Percentiles rank a stretch among this genome's conserved stretches.
phyloP scores from a whole-genome alignment of 2,797 vertebrate species.

The Chelon auratus region DNA sequence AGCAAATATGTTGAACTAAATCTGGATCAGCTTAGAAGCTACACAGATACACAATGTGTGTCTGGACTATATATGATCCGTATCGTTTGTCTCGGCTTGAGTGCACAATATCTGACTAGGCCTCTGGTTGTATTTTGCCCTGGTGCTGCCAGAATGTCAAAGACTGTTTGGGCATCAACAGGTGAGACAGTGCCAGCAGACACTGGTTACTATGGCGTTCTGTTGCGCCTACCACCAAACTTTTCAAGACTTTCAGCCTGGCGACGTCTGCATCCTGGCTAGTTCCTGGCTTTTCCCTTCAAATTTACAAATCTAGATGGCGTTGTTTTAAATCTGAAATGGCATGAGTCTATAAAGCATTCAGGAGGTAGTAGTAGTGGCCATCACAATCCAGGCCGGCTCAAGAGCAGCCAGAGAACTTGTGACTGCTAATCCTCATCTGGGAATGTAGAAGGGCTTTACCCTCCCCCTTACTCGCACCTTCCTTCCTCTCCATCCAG shows the following conservation, averaged over 20 bases:
- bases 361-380: slow-evolving; percentile 19
- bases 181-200: not conserved
- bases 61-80: not conserved
- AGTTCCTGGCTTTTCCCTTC: too few relatives aligned
- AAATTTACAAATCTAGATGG: too few relatives aligned
- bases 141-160: slow-evolving; percentile 11
- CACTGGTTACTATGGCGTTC: not conserved
- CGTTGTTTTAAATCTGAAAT: too few relatives aligned
- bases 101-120: not conserved
- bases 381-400: slow-evolving; percentile 46
- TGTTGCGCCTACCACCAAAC: not conserved
- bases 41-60: not conserved
- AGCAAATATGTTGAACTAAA: too few relatives aligned
- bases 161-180: slow-evolving; percentile 41
- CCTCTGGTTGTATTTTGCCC: slow-evolving; percentile 34
- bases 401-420: slow-evolving; percentile 62
- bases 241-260: too few relatives aligned
- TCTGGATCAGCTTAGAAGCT: not conserved
- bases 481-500: slow-evolving; percentile 24
- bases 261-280: too few relatives aligned
- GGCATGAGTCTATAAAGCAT: slow-evolving; percentile 6
- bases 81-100: not conserved
- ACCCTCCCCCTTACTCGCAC: slow-evolving; percentile 20
- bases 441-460: slow-evolving; percentile 61
- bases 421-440: slow-evolving; percentile 81